Evolutionary conservation across 2,888 invertebrate species (phyloP), one percentile per base, ranked within the genome.

Genomic region (Rhorus exstirpatorius): DNA sequence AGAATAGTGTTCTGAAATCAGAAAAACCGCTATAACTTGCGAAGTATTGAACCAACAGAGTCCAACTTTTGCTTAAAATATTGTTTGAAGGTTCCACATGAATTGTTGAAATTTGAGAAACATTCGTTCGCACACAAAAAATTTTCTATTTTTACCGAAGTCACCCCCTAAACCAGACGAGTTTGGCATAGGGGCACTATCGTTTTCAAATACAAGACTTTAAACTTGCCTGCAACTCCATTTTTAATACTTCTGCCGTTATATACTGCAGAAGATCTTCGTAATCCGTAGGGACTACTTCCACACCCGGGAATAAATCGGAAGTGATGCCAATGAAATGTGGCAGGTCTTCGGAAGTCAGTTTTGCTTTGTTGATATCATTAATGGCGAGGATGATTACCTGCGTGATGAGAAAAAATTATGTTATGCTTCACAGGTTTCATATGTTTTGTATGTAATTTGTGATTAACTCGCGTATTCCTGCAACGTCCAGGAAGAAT

Each of bases 341-440:
- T 0, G 97, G 97, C 83, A 97, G 94, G 93, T 98, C 98, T 85
- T 96, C 96, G 0, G 97, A 95, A 0, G 97, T 97, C 79, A 98
- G 93, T 58, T 97, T 96, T 0, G 98, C 97, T 53, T 97, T 95
- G 92, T 98, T 98, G 97, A 98, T 98, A 91, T 98, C 98, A 49
- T 97, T 96, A 97, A 98, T 97, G 0, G 98, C 97, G 77, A 97
- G 93, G 85, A 96, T 95, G 76, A 96, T 94, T 89, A 96, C 94
- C 96, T 96, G 89, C 21, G 19, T 12, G 17, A 60, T 35, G 14
- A 41, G 14, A 17, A 26, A 46, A 14, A 49, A 10, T 44, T 8
- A 49, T 51, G 21, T n/a, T 0, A 21, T 6, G 17, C n/a, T 1
- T 41, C 41, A 17, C 2, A 7, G 14, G 14, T 46, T 46, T 46